Evolutionary conservation across 2,113 vertebrate species (phyloP), one percentile per base, ranked within the genome.

Genomic region (Piaya cayana): DNA sequence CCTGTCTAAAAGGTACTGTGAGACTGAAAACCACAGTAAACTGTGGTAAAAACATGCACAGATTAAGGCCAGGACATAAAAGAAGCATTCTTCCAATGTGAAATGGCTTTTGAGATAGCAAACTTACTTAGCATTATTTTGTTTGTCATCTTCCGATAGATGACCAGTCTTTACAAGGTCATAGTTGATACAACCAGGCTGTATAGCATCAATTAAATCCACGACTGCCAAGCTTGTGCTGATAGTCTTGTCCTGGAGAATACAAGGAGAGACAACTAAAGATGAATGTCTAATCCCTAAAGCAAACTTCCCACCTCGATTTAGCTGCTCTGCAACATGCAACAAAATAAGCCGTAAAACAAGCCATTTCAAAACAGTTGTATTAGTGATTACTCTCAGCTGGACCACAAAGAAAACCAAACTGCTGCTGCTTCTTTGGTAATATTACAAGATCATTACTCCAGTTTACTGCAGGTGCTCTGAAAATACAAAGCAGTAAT

Each of bases 161-260:
- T 65, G 93, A 53, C 98, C 98, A 0, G 97, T 99, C 97, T 99
- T 99, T n/a, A 99, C 98, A 50, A 99, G 98, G 52, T 99, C 99
- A 32, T 99, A 99, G 97, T 98, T 99, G 97, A 99, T 97, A 96
- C 99, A 99, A 49, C 98, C 98, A 11, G 99, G 99, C 96, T 99
- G 99, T 96, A 99, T 99, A 88, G 99, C 99, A 36, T 99, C 99
- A 4, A 99, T 99, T 97, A 99, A 98, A 95, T 99, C 99, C 98
- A 99, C 95, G 37, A 99, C 98, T 1, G 99, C 97, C 98, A 99
- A 96, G 92, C 99, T 99, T 52, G 98, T 98, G 98, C 99, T 99
- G 98, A 99, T 99, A 45, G 98, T 98, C 95, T 98, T 99, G 97
- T 99, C 99, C 99, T 99, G 64, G 65, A 59, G 21, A 86, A 82